Conservation (phyloP, 2,797 vertebrate genomes). For the Aratinga solstitialis region DNA sequence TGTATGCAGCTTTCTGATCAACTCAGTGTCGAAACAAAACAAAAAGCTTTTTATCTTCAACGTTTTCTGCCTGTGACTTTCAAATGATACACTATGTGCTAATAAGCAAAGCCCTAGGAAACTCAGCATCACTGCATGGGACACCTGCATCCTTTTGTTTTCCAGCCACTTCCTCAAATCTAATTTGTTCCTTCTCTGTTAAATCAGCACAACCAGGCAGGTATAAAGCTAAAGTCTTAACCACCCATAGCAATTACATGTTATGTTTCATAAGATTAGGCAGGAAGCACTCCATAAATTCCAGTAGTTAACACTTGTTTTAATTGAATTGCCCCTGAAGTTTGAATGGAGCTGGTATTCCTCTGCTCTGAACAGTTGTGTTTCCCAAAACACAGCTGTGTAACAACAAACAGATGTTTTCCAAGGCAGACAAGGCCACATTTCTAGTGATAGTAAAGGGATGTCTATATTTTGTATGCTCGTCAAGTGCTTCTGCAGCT, state of each 20-base stretch:
- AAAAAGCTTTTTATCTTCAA: not conserved
- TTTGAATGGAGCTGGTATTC: not conserved
- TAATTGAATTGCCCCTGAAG: conserved; percentile 42
- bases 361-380: not conserved
- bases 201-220: not conserved
- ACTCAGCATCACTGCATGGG: not conserved
- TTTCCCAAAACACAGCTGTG: not conserved
- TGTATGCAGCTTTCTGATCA: not conserved
- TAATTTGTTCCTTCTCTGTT: conserved; percentile 3
- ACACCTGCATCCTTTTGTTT: conserved; percentile 28
- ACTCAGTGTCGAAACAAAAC: not conserved
- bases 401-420: conserved; percentile 55
- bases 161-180: not conserved
- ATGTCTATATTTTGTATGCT: not conserved
- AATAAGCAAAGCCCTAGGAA: not conserved
- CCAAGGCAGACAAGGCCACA: not conserved
- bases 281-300: conserved; percentile 54
- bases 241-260: not conserved
- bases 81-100: not conserved
- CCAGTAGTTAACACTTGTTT: conserved; percentile 50
- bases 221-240: conserved; percentile 25
- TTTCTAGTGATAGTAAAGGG: not conserved
- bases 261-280: conserved; percentile 22
- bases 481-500: not conserved
- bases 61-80: not conserved